Evolutionary conservation across 2,113 vertebrate genomes (phyloP), one percentile per base, ranked within the genome.

Genomic region (Galbula dea): DNA sequence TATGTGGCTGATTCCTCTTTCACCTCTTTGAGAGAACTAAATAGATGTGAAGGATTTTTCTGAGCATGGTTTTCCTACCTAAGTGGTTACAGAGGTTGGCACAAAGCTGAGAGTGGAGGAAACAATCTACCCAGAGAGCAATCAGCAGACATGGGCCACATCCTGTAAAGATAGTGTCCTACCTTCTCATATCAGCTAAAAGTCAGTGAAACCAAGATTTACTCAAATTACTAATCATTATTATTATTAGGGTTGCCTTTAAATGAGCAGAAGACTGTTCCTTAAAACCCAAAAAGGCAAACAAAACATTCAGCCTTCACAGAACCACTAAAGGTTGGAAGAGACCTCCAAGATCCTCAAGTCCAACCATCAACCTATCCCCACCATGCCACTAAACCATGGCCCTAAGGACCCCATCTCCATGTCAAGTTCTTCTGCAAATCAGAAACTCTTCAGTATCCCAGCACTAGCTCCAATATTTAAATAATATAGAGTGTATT

Each of bases 51-150:
- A 39, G 18, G 22, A 30, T 48, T 89, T 68, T 76, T 45, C 54
- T 34, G 22, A 18, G 24, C 48, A 71, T 0, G 0, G 7, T 10
- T 75, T 80, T 71, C 0, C 0, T 30, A 3, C 21, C 3, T 9
- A n/a, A 81, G 43, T 1, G 1, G 30, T 72, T 54, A 71, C 37
- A 36, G 74, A 67, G 41, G 26, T 6, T 84, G 82, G 81, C 65
- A 58, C 46, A 62, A 77, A 89, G 46, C 43, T 81, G 43, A 10
- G 23, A 27, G 20, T 19, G 54, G 36, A 34, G 43, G 48, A n/a
- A 86, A 43, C 6, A 24, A 32, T 2, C 9, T 13, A 69, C 3
- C n/a, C 65, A 39, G n/a, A 80, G 16, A 39, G 32, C 17, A 7
- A 69, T 30, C 37, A 54, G 48, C 49, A 55, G 68, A 57, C 24